Evolutionary conservation across 2,888 invertebrate species (phyloP).

Genomic region (Podotricha telesiphe): DNA sequence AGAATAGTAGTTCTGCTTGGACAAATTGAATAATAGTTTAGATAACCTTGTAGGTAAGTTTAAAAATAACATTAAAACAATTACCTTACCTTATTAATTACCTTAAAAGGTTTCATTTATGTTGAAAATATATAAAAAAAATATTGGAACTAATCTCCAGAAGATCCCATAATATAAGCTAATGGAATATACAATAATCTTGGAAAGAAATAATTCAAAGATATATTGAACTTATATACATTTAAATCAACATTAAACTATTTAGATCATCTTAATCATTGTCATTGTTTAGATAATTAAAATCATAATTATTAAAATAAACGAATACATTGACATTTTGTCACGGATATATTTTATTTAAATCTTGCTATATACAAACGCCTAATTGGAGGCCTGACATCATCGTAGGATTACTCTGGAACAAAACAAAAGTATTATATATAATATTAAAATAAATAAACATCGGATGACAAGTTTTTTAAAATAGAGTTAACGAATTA

Average conservation of each 20-base stretch:
- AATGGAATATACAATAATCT: too few species aligned
- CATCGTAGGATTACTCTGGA: slow-evolving; percentile 75
- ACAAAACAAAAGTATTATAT: slow-evolving; percentile 45
- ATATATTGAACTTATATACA: too few species aligned
- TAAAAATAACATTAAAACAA: too few species aligned
- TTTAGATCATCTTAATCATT: too few species aligned
- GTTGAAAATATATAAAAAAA: too few species aligned
- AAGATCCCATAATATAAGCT: too few species aligned
- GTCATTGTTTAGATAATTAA: too few species aligned
- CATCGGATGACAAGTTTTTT: neutral
- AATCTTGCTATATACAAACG: slow-evolving; percentile 47
- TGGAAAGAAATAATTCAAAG: too few species aligned
- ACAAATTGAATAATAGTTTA: neutral
- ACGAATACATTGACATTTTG: neutral
- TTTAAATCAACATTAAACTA: neutral
- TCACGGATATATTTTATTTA: slow-evolving; percentile 30
- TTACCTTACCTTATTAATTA: too few species aligned
- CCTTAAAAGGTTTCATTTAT: too few species aligned
- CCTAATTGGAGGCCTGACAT: slow-evolving; percentile 60
- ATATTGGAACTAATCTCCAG: too few species aligned
- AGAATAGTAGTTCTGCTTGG: neutral
- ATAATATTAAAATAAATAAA: too few species aligned
- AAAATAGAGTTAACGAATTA: neutral
- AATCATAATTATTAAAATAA: neutral
- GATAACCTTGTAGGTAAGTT: neutral